Conservation (phyloP, 2,888 invertebrate species). For the Formica aserva region DNA sequence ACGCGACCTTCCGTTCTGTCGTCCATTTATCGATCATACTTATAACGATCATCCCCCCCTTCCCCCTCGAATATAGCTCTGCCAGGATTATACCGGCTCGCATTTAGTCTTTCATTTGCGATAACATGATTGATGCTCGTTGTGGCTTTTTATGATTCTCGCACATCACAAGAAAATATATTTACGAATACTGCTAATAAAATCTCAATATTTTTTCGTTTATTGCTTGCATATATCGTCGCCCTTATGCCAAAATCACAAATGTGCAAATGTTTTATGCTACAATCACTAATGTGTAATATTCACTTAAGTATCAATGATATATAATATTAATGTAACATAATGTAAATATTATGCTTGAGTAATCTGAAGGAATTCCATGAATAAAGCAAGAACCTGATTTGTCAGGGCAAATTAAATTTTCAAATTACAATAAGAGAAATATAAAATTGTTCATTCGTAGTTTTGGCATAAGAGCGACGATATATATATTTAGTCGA, state of each 20-base stretch:
- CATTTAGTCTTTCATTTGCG: not conserved
- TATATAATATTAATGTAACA: too few relatives aligned
- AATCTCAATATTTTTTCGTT: not conserved
- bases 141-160: not conserved
- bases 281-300: too few relatives aligned
- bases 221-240: not conserved
- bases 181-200: not conserved
- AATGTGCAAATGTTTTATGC: too few relatives aligned
- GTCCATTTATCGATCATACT: not conserved
- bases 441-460: too few relatives aligned
- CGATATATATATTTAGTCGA: not conserved
- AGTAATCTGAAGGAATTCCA: too few relatives aligned
- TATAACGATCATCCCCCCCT: not conserved
- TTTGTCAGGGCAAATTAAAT: too few relatives aligned
- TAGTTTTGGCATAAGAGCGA: too few relatives aligned
- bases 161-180: not conserved
- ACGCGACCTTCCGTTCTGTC: not conserved
- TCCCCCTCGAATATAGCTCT: not conserved
- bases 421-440: too few relatives aligned
- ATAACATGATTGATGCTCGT: not conserved
- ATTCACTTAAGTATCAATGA: too few relatives aligned
- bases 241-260: too few relatives aligned
- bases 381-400: too few relatives aligned
- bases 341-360: too few relatives aligned
- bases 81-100: not conserved